These are phyloP conservation scores for Drosophila rubida DNA, from an alignment of 2,888 invertebrate species.

Conservation along the genomic window DNA sequence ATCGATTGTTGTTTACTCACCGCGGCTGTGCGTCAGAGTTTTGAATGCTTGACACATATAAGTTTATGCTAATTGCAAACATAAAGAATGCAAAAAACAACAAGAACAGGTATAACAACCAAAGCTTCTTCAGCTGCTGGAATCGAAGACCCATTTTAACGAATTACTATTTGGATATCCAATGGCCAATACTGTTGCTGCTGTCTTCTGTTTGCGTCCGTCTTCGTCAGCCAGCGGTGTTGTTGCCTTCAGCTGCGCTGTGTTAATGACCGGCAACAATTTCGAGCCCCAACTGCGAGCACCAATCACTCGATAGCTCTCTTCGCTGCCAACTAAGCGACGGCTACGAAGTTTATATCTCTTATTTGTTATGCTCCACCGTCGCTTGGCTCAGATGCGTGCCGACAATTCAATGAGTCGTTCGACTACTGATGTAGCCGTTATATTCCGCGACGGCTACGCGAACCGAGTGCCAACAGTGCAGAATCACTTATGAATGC, in stretches of 20 bases:
- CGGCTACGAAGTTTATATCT: constrained; percentile 23
- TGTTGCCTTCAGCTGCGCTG: constrained; percentile 46
- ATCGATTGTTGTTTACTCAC: constrained; percentile 56
- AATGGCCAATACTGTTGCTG: constrained; percentile 6
- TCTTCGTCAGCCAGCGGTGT: constrained; percentile 35
- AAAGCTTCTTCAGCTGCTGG: constrained; percentile 83
- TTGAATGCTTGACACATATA: constrained; percentile 83
- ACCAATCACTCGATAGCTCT: constrained; percentile 45
- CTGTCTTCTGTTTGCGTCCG: constrained; percentile 9
- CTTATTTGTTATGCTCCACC: constrained; percentile 34
- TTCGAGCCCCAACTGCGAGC: constrained; percentile 17
- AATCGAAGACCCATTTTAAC: constrained; percentile 82
- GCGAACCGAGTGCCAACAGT: constrained; percentile 35
- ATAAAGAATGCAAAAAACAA: constrained; percentile 85
- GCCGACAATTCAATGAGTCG: constrained; percentile 18
- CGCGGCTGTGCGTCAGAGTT: constrained; percentile 57
- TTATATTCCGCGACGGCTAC: constrained; percentile 37
- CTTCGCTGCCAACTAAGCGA: constrained; percentile 55
- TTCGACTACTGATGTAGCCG: constrained; percentile 17
- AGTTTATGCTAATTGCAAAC: constrained; percentile 84
- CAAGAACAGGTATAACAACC: constrained; percentile 84
- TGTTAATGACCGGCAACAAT: constrained; percentile 59
- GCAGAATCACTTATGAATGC: constrained; percentile 54
- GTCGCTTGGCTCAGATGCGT: constrained; percentile 15
- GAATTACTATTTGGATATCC: constrained; percentile 35